phyloP scores from a whole-genome alignment of 1,140 invertebrate species.

The Centruroides sculpturatus region DNA sequence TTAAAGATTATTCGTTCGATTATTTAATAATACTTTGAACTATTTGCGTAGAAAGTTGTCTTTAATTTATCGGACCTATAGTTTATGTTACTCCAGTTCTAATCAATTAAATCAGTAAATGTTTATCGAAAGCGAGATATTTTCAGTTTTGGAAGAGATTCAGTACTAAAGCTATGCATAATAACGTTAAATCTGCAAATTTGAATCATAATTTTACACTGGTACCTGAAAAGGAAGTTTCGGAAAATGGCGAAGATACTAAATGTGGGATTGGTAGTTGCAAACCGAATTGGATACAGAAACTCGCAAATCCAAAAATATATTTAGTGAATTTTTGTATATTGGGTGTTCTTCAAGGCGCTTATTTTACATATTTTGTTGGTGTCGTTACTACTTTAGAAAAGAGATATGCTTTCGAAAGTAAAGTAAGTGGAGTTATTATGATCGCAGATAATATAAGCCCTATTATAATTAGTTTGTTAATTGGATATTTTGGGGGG shows the following conservation, averaged over 20 bases:
- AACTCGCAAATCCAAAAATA: slow-evolving; percentile 55
- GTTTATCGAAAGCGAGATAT: too few species aligned
- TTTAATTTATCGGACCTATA: too few species aligned
- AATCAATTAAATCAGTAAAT: too few species aligned
- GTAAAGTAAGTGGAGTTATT: slow-evolving; percentile 47
- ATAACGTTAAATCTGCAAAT: too few species aligned
- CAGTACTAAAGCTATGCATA: too few species aligned
- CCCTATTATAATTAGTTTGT: slow-evolving; percentile 35
- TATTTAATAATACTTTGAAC: too few species aligned
- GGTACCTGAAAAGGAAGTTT: too few species aligned
- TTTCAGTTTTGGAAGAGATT: too few species aligned
- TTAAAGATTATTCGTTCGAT: too few species aligned
- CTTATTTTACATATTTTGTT: slow-evolving; percentile 57
- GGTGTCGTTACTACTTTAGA: slow-evolving; percentile 63
- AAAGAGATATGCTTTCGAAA: slow-evolving; percentile 63
- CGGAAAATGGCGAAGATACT: slow-evolving; percentile 7
- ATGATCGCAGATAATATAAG: slow-evolving; percentile 26
- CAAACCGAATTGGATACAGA: slow-evolving; percentile 45
- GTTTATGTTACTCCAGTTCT: too few species aligned
- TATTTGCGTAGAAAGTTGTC: too few species aligned
- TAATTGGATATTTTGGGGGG: slow-evolving; percentile 49
- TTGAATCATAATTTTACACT: too few species aligned
- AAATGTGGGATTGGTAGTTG: slow-evolving; percentile 41
- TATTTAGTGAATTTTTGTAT: slow-evolving; percentile 57
- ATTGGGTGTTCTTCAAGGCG: slow-evolving; percentile 54